Conservation (phyloP, 2,113 vertebrate species). For the Sebastes schlegelii region DNA sequence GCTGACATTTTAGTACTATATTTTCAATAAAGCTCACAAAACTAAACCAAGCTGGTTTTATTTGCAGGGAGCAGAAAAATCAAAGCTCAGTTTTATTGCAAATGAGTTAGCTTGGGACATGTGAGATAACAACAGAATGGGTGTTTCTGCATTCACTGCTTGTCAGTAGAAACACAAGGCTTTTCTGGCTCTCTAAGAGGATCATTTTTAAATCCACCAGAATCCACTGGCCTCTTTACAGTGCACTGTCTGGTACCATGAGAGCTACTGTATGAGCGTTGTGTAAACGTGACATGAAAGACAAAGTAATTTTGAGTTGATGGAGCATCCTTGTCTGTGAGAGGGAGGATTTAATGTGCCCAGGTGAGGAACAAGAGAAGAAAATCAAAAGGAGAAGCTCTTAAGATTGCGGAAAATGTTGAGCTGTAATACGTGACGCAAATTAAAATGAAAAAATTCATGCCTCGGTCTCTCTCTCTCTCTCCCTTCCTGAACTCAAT, state of each 20-base stretch:
- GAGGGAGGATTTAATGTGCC: neutral
- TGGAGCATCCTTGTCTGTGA: neutral
- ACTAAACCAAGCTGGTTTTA: neutral
- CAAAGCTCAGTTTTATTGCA: neutral
- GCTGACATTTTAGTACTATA: conserved; percentile 29
- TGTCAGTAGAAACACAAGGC: conserved; percentile 44
- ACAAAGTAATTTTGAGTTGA: neutral
- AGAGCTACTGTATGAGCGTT: neutral
- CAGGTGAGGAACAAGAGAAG: conserved; percentile 1
- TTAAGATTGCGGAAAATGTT: neutral
- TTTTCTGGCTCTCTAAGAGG: conserved; percentile 56
- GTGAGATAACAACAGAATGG: conserved; percentile 4
- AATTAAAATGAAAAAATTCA: conserved; percentile 9
- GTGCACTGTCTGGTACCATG: neutral
- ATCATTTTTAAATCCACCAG: conserved; percentile 66
- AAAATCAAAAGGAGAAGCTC: conserved; percentile 11
- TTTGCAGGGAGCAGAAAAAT: conserved; percentile 18
- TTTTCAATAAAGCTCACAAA: neutral
- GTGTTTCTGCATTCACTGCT: conserved; percentile 31
- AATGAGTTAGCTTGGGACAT: neutral
- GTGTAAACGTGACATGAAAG: conserved; percentile 23
- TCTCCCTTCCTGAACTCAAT: conserved; percentile 26
- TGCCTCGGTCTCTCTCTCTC: neutral
- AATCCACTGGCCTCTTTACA: conserved; percentile 50
- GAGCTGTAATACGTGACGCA: conserved; percentile 3